phyloP scores from a whole-genome alignment of 2,888 invertebrate genomes.

The Mythimna ferrago region DNA sequence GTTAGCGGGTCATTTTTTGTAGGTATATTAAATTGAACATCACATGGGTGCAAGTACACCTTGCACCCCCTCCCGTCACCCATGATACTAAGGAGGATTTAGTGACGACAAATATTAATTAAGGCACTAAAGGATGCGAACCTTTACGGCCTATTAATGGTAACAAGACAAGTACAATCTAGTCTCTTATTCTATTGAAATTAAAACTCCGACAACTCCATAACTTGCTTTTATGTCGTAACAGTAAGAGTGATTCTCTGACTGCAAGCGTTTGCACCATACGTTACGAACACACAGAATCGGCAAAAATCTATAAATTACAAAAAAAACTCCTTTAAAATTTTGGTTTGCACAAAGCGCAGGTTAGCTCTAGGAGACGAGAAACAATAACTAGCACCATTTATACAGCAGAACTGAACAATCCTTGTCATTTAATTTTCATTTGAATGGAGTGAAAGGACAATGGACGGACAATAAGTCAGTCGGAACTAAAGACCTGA shows the following conservation, averaged over 20 bases:
- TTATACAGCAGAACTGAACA: slow-evolving; percentile 12
- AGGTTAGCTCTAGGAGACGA: background rate
- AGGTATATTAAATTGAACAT: no score
- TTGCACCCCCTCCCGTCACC: no score
- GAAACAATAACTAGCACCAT: slow-evolving; percentile 23
- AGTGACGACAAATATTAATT: no score
- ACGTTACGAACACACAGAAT: background rate
- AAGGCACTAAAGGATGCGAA: no score
- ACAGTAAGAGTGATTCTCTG: background rate
- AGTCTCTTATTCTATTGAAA: no score
- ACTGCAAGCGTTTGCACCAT: background rate
- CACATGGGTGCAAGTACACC: no score
- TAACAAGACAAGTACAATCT: no score
- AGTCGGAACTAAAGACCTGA: slow-evolving; percentile 19
- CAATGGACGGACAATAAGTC: slow-evolving; percentile 14
- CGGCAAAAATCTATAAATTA: background rate
- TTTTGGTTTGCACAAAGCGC: slow-evolving; percentile 4
- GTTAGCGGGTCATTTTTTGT: no score
- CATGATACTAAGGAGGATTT: no score
- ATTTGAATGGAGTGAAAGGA: slow-evolving; percentile 11
- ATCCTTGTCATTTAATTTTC: slow-evolving; percentile 37
- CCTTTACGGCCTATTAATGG: no score
- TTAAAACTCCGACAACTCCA: background rate
- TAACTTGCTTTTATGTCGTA: background rate
- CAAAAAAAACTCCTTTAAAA: background rate